phyloP scores from a whole-genome alignment of 2,797 vertebrate species.

The Neostethus bicornis region DNA sequence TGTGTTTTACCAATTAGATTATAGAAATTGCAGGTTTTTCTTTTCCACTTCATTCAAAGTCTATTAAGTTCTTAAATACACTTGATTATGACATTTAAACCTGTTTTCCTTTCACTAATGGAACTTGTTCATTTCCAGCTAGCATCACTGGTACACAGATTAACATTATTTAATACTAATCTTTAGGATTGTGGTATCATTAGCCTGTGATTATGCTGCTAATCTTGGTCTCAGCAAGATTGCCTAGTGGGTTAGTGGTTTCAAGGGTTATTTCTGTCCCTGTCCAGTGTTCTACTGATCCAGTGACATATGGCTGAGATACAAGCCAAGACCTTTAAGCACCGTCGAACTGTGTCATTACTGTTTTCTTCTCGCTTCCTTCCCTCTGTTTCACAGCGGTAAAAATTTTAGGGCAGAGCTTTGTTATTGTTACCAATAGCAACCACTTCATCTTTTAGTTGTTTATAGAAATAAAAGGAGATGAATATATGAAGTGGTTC shows the following conservation, averaged over 20 bases:
- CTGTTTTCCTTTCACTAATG: background rate
- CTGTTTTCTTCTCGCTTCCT: slow-evolving; percentile 5
- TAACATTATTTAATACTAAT: slow-evolving; percentile 63
- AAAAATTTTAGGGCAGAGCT: slow-evolving; percentile 3
- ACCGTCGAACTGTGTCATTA: slow-evolving; percentile 23
- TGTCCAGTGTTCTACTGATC: slow-evolving; percentile 55
- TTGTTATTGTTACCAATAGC: background rate
- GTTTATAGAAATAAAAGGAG: too few species aligned
- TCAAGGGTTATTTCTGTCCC: slow-evolving; percentile 60
- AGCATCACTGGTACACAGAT: slow-evolving; percentile 38
- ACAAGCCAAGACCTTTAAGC: slow-evolving; percentile 32
- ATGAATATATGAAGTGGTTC: too few species aligned
- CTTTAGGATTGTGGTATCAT: slow-evolving; percentile 63
- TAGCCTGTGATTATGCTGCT: slow-evolving; percentile 69
- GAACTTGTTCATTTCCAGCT: slow-evolving; percentile 15
- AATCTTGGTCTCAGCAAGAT: slow-evolving; percentile 55
- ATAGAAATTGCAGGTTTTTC: slow-evolving; percentile 8
- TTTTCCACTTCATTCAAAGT: slow-evolving; percentile 23
- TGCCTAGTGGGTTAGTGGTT: slow-evolving; percentile 59
- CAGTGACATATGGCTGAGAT: slow-evolving; percentile 61
- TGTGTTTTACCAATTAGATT: slow-evolving; percentile 33
- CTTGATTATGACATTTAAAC: slow-evolving; percentile 23
- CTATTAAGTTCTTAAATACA: slow-evolving; percentile 17
- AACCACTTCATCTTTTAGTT: too few species aligned
- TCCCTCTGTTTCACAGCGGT: background rate